Evolutionary conservation across 2,888 invertebrate genomes (phyloP).

Genomic region (Thera obeliscata): DNA sequence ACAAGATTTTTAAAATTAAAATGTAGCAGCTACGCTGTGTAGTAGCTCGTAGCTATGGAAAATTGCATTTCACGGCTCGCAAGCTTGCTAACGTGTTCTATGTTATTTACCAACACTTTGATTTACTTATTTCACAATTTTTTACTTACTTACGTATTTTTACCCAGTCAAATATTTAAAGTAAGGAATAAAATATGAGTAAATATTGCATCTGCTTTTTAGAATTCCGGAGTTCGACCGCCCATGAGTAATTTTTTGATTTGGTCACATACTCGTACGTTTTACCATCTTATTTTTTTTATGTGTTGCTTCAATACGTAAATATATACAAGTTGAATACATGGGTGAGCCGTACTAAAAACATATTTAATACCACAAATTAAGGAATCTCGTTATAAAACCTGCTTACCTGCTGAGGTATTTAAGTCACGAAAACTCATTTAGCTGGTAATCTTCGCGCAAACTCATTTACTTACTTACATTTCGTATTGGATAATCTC

Average conservation of each 20-base stretch:
- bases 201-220: too few species aligned
- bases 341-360: too few species aligned
- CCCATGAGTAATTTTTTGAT: too few species aligned
- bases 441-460: slow-evolving; percentile 33
- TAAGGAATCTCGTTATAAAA: neutral
- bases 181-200: too few species aligned
- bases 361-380: neutral
- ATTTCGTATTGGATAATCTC: slow-evolving; percentile 36
- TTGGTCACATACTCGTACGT: too few species aligned
- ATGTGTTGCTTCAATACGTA: too few species aligned
- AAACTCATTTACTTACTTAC: slow-evolving; percentile 38
- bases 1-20: slow-evolving; percentile 19
- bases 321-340: too few species aligned
- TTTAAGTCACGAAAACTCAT: slow-evolving; percentile 32
- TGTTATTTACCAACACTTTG: slow-evolving; percentile 9
- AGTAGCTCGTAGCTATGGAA: slow-evolving; percentile 52
- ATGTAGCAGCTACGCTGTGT: slow-evolving; percentile 30
- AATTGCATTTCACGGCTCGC: slow-evolving; percentile 72
- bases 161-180: neutral
- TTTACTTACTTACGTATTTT: neutral
- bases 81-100: slow-evolving; percentile 27
- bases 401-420: slow-evolving; percentile 5
- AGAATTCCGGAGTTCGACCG: too few species aligned
- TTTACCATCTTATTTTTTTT: too few species aligned
- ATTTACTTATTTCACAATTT: neutral